Evolutionary conservation across 2,113 vertebrate genomes (phyloP).

Genomic region (Nothocercus julius): DNA sequence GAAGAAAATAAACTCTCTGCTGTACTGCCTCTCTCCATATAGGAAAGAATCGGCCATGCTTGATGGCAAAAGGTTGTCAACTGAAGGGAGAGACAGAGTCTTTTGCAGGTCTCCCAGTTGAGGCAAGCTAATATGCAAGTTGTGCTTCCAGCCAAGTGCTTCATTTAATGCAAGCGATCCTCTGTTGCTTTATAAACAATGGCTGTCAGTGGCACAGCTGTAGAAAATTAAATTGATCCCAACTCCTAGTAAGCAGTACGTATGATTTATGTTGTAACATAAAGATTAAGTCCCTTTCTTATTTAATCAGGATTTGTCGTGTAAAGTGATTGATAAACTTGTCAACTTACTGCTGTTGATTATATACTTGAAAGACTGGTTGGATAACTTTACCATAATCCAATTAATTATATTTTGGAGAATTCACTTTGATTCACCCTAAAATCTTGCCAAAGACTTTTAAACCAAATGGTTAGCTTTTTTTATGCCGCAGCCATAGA

Average conservation of each 20-base stretch:
- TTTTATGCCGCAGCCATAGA: background rate
- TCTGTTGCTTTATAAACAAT: background rate
- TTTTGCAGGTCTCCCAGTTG: background rate
- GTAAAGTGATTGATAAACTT: constrained; percentile 39
- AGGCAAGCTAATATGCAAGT: background rate
- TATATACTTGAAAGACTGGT: background rate
- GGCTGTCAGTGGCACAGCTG: constrained; percentile 16
- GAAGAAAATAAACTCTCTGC: no score
- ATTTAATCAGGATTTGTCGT: constrained; percentile 25
- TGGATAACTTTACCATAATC: background rate
- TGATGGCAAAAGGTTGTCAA: background rate
- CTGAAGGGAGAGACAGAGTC: accelerated
- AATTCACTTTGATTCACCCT: background rate
- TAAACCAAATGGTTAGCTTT: background rate
- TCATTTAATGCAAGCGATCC: background rate
- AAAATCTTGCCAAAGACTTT: background rate
- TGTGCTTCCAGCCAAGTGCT: background rate
- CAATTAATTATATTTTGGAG: constrained; percentile 38
- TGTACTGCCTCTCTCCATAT: background rate
- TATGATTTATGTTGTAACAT: constrained; percentile 1
- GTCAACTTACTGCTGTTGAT: constrained; percentile 30
- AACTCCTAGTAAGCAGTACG: background rate
- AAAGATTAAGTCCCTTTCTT: constrained; percentile 38
- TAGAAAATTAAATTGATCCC: constrained; percentile 31
- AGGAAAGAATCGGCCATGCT: accelerated